Conservation (phyloP, 2,888 invertebrate genomes). For the Drosophila greeni region DNA sequence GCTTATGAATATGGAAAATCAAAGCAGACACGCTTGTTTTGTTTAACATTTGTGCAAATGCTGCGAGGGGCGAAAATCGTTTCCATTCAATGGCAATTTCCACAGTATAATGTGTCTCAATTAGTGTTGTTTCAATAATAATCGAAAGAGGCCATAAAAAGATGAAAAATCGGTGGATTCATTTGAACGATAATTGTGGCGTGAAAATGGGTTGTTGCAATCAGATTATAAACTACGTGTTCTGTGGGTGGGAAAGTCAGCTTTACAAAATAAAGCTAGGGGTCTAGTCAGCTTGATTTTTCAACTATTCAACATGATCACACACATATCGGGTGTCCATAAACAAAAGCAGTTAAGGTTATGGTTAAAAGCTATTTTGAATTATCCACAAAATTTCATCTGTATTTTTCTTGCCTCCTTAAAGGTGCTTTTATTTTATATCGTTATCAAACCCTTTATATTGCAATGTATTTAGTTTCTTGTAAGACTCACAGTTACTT, state of each 20-base stretch:
- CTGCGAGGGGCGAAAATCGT: slow-evolving; percentile 17
- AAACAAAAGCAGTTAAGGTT: not conserved
- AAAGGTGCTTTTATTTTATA: not conserved
- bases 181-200: slow-evolving; percentile 11
- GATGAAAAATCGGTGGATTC: slow-evolving; percentile 48
- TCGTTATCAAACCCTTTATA: rapidly evolving
- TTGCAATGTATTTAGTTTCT: not conserved
- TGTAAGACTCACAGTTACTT: not conserved
- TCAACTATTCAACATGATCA: not conserved
- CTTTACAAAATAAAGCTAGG: not conserved
- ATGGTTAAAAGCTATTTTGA: not conserved
- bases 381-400: not conserved
- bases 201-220: slow-evolving; percentile 11
- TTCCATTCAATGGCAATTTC: slow-evolving; percentile 45
- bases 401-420: not conserved
- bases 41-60: slow-evolving; percentile 42
- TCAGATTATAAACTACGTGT: not conserved
- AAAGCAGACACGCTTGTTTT: slow-evolving; percentile 44
- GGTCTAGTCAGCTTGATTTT: not conserved
- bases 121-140: slow-evolving; percentile 52
- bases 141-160: slow-evolving; percentile 54
- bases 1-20: slow-evolving; percentile 26
- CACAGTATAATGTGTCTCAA: slow-evolving; percentile 60
- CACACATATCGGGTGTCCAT: not conserved
- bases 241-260: not conserved